A percentile compares a stretch with the other conserved stretches of the same genome.
phyloP scores from a whole-genome alignment of 2,113 vertebrate genomes.

The Urocynchramus pylzowi region DNA sequence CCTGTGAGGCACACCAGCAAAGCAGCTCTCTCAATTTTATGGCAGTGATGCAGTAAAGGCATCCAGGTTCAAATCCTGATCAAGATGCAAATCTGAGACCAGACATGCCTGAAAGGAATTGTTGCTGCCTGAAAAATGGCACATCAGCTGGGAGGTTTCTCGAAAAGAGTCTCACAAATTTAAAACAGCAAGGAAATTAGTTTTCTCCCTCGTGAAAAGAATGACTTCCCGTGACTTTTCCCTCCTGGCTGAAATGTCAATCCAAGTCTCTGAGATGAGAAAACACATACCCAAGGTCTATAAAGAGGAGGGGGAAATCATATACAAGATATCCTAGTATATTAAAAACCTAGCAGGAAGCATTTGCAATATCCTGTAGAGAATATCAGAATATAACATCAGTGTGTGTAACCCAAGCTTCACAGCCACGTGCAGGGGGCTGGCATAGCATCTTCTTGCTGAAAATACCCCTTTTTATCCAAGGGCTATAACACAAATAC shows the following conservation, averaged over 20 bases:
- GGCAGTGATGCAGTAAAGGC: neutral
- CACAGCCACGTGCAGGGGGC: neutral
- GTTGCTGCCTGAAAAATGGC: neutral
- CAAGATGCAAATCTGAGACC: neutral
- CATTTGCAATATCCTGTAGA: constrained; percentile 67
- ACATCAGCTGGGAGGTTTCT: neutral
- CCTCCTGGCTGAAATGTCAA: constrained; percentile 30
- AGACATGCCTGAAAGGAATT: neutral
- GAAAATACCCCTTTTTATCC: neutral
- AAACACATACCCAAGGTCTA: neutral
- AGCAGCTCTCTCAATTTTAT: neutral
- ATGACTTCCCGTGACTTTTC: neutral
- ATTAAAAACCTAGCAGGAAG: constrained; percentile 56
- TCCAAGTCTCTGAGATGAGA: neutral
- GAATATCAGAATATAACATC: constrained; percentile 37
- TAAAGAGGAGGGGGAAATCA: neutral
- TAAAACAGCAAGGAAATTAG: constrained; percentile 15
- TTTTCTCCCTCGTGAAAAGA: neutral
- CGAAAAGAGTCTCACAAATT: neutral
- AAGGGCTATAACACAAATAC: neutral
- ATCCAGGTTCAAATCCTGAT: neutral
- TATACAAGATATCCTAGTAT: neutral
- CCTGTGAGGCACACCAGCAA: neutral
- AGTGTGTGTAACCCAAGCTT: neutral
- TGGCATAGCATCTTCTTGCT: neutral